Evolutionary conservation across 2,888 invertebrate species (phyloP).

Genomic region (Elysia crispata): DNA sequence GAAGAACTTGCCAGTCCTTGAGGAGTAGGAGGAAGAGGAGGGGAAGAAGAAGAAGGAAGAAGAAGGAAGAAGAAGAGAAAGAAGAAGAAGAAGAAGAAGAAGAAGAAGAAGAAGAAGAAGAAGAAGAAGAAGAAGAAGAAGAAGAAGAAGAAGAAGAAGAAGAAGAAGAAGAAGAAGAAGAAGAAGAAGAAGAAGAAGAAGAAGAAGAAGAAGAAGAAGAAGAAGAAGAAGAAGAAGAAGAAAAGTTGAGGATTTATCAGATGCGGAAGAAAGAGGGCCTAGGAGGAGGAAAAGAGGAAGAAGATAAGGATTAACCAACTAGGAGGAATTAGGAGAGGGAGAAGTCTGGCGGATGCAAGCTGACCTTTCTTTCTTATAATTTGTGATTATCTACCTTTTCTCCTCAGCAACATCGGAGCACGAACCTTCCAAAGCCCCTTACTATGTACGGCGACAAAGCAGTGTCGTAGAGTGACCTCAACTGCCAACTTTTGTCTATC

Average conservation of each 20-base stretch:
- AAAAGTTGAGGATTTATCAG: too few species aligned
- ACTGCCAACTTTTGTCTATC: too few species aligned
- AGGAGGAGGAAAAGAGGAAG: background rate
- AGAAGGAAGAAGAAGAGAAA: conserved; percentile 12
- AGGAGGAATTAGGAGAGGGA: background rate
- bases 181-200: too few species aligned
- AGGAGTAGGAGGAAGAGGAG: background rate
- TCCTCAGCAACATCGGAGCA: conserved; percentile 54
- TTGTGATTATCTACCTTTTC: background rate
- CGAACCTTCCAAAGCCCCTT: conserved; percentile 62
- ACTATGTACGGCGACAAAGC: conserved; percentile 74
- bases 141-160: background rate
- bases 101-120: background rate
- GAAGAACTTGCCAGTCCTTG: too few species aligned
- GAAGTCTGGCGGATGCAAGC: background rate
- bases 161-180: background rate
- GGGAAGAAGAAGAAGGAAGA: background rate
- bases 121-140: background rate
- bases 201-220: conserved; percentile 25
- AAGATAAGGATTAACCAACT: background rate
- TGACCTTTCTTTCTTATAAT: too few species aligned
- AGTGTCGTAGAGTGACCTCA: conserved; percentile 61
- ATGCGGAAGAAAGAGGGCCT: background rate
- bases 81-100: conserved; percentile 7
- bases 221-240: conserved; percentile 9